phyloP scores from a whole-genome alignment of 1,140 invertebrate genomes.

The Drosophila kurseongensis region DNA sequence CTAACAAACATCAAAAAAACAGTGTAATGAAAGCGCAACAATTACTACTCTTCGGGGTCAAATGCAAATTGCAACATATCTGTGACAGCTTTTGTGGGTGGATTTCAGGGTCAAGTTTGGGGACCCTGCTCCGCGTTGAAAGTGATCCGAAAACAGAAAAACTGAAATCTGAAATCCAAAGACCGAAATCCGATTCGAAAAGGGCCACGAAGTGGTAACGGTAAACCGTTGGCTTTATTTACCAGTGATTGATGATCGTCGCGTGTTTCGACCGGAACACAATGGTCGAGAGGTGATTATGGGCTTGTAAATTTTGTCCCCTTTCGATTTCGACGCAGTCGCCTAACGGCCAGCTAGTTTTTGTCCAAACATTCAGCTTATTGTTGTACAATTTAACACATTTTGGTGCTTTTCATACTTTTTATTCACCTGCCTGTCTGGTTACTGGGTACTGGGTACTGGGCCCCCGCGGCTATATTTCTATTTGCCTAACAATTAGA shows the following conservation, averaged over 20 bases:
- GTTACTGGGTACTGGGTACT: not conserved
- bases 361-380: slow-evolving; percentile 51
- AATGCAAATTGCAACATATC: slow-evolving; percentile 77
- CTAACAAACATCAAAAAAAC: slow-evolving; percentile 3
- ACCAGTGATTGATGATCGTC: slow-evolving; percentile 70
- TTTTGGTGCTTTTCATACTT: slow-evolving; percentile 48
- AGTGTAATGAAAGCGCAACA: slow-evolving; percentile 67
- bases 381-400: slow-evolving; percentile 76
- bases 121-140: slow-evolving; percentile 15
- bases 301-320: slow-evolving; percentile 67
- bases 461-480: slow-evolving; percentile 25
- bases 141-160: slow-evolving; percentile 11
- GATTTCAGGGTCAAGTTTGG: slow-evolving; percentile 79
- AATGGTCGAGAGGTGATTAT: slow-evolving; percentile 38
- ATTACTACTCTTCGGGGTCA: slow-evolving; percentile 62
- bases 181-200: slow-evolving; percentile 4
- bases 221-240: slow-evolving; percentile 42
- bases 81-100: slow-evolving; percentile 41
- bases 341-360: slow-evolving; percentile 46
- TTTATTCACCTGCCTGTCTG: slow-evolving; percentile 15
- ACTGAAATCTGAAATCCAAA: not conserved
- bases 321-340: slow-evolving; percentile 72
- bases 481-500: slow-evolving; percentile 81
- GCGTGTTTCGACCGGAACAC: slow-evolving; percentile 50
- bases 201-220: slow-evolving; percentile 39